phyloP scores from a whole-genome alignment of 2,113 vertebrate genomes.

The Barnardius zonarius region DNA sequence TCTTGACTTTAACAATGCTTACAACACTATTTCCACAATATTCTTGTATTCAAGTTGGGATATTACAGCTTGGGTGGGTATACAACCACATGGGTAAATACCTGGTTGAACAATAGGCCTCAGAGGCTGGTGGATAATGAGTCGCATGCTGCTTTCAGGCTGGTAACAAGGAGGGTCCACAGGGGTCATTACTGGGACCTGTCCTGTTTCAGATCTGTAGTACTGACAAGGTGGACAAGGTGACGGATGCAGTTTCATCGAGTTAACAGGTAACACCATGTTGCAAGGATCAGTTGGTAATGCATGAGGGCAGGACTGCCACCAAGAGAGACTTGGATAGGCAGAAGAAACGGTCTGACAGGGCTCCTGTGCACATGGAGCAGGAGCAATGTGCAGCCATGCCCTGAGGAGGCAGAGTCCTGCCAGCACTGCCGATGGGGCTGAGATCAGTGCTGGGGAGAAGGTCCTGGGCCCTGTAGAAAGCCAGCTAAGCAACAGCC shows the following conservation, averaged over 20 bases:
- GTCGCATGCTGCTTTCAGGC: not conserved
- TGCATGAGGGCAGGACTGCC: not conserved
- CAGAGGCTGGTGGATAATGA: not conserved
- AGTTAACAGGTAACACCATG: not conserved
- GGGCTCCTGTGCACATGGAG: not conserved
- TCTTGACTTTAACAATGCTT: not conserved
- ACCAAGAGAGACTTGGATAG: not conserved
- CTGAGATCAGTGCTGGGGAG: accelerated
- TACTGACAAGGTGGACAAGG: not conserved
- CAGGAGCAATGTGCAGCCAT: not conserved
- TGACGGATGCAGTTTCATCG: not conserved
- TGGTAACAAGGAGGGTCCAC: not conserved
- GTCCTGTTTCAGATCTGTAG: not conserved
- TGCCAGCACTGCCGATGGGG: not conserved
- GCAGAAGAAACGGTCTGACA: not conserved
- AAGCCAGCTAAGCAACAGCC: not conserved
- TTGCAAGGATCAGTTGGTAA: not conserved
- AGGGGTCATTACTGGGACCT: not conserved
- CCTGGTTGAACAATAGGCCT: not conserved
- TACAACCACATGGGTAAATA: not conserved
- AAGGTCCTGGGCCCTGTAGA: not conserved
- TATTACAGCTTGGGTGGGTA: not conserved
- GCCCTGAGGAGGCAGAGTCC: not conserved
- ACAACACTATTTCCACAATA: not conserved
- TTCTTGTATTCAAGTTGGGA: not conserved